Conservation (phyloP, 2,888 invertebrate genomes). For the Colostygia pectinataria region DNA sequence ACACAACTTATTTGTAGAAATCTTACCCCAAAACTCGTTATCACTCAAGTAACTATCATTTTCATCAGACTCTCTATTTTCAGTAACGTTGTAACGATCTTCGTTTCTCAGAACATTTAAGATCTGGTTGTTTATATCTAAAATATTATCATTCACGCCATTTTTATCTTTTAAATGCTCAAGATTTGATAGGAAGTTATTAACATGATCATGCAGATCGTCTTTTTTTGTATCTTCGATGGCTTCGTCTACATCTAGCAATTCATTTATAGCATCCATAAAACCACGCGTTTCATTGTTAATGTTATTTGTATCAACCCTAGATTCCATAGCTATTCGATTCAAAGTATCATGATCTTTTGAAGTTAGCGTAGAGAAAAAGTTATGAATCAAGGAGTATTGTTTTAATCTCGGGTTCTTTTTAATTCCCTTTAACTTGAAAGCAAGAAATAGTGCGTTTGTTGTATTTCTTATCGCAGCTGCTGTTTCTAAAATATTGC, state of each 20-base stretch:
- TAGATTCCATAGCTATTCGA: constrained; percentile 47
- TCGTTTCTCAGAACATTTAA: constrained; percentile 6
- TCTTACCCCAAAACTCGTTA: constrained; percentile 62
- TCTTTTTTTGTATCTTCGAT: constrained; percentile 35
- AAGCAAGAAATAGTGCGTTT: constrained; percentile 49
- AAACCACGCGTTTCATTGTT: constrained; percentile 41
- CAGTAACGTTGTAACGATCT: constrained; percentile 10
- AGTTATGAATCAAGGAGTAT: constrained; percentile 52
- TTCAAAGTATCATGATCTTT: constrained; percentile 49
- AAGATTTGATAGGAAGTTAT: constrained; percentile 44
- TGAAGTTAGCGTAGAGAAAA: constrained; percentile 50
- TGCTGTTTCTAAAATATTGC: constrained; percentile 43
- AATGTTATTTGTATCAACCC: constrained; percentile 43
- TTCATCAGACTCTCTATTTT: constrained; percentile 14
- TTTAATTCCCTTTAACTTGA: constrained; percentile 43
- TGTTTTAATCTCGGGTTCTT: constrained; percentile 44
- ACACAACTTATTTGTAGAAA: too few species aligned
- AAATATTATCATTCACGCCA: constrained; percentile 31
- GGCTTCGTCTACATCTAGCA: constrained; percentile 47
- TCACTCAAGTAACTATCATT: constrained; percentile 36
- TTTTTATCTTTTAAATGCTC: constrained; percentile 43
- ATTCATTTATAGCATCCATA: constrained; percentile 51
- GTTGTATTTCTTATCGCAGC: constrained; percentile 44
- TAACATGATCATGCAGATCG: constrained; percentile 37
- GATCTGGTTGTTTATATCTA: constrained; percentile 21